Evolutionary conservation across 1,140 invertebrate species (phyloP).

Genomic region (Bradysia coprophila): DNA sequence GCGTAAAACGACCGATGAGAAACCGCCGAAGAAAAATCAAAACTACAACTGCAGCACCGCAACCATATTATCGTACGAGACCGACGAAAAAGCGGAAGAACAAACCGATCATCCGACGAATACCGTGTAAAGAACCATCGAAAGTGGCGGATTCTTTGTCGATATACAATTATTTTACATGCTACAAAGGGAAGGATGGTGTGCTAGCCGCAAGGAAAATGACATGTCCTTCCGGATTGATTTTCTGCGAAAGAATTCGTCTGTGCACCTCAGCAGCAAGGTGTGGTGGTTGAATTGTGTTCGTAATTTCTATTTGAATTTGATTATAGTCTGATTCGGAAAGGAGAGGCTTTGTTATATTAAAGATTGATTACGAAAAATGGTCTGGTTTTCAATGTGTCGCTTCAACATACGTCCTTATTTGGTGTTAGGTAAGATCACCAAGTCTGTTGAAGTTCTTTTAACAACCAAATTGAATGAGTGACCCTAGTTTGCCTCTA

Average conservation of each 20-base stretch:
- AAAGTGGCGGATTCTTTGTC: slow-evolving; percentile 21
- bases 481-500: too few species aligned
- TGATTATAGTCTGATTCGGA: too few species aligned
- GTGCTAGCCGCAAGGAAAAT: slow-evolving; percentile 22
- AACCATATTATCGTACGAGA: neutral
- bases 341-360: too few species aligned
- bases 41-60: neutral
- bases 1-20: neutral
- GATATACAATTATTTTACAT: slow-evolving; percentile 19
- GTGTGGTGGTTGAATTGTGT: too few species aligned
- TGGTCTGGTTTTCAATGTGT: too few species aligned
- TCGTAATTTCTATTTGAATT: too few species aligned
- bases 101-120: slow-evolving; percentile 15
- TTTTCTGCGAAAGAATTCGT: slow-evolving; percentile 16
- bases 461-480: too few species aligned
- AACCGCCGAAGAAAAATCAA: neutral
- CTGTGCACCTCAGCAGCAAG: slow-evolving; percentile 13
- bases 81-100: neutral
- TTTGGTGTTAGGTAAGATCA: too few species aligned
- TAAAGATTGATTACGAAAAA: too few species aligned
- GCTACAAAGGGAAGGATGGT: slow-evolving; percentile 19
- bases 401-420: too few species aligned
- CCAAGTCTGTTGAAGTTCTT: too few species aligned
- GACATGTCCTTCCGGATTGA: slow-evolving; percentile 17
- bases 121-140: slow-evolving; percentile 20